Evolutionary conservation across 2,888 invertebrate genomes (phyloP).

Genomic region (Osmoderma eremita): DNA sequence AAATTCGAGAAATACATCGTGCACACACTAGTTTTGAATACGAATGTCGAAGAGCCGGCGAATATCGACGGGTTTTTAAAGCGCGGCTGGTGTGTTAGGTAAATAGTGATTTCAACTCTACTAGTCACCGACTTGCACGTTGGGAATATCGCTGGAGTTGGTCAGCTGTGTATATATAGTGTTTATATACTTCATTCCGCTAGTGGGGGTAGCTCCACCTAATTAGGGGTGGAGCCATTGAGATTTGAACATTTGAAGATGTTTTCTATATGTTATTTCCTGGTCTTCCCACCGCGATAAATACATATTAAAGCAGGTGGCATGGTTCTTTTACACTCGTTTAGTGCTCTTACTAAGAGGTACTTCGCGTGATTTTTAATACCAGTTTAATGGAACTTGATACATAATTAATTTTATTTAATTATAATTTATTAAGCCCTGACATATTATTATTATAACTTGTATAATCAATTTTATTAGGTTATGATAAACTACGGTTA

Average conservation of each 20-base stretch:
- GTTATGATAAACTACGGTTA: constrained; percentile 8
- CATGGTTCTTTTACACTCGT: no score
- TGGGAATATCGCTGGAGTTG: constrained; percentile 31
- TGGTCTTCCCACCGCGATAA: not conserved
- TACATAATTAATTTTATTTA: no score
- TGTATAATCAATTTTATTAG: no score
- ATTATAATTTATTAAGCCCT: no score
- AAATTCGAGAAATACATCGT: no score
- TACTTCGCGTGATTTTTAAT: no score
- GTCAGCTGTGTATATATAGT: constrained; percentile 25
- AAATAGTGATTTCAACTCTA: constrained; percentile 36
- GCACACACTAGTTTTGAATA: constrained; percentile 9
- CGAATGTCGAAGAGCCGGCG: constrained; percentile 19
- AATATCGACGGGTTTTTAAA: constrained; percentile 23
- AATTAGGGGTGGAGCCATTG: constrained; percentile 32
- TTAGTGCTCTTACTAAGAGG: no score
- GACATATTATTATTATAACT: no score
- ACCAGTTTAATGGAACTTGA: no score
- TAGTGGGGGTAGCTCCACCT: constrained; percentile 30
- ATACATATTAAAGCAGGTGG: no score
- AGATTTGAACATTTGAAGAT: not conserved
- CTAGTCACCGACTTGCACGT: constrained; percentile 35
- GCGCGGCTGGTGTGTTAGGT: constrained; percentile 30
- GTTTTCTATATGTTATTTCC: not conserved
- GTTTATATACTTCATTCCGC: constrained; percentile 25